A percentile compares a stretch with the other conserved stretches of the same genome.
phyloP scores from a whole-genome alignment of 2,113 vertebrate genomes.

The Motacilla tschutschensis region DNA sequence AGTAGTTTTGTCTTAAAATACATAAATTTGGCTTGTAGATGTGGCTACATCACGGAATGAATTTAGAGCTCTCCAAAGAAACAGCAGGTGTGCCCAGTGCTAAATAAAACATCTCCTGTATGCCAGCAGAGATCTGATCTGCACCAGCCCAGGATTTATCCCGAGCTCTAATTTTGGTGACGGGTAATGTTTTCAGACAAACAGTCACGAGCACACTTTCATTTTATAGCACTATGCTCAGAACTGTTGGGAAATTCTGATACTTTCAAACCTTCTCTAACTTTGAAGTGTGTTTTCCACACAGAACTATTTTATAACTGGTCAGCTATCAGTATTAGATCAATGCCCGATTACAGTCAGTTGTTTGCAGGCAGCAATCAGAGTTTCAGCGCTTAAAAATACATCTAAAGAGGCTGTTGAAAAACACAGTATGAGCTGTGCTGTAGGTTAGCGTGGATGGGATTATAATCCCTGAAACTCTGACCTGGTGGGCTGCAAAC shows the following conservation, averaged over 20 bases:
- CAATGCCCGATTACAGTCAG: not conserved
- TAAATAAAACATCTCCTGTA: not conserved
- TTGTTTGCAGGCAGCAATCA: not conserved
- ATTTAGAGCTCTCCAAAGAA: not conserved
- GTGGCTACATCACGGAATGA: not conserved
- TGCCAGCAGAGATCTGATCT: not conserved
- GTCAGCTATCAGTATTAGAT: not conserved
- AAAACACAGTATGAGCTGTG: not conserved
- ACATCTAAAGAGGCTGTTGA: not conserved
- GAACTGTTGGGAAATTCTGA: not conserved
- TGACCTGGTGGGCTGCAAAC: not conserved
- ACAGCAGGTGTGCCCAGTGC: not conserved
- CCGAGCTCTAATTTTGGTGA: not conserved
- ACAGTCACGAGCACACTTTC: not conserved
- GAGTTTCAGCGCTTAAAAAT: not conserved
- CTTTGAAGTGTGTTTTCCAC: not conserved
- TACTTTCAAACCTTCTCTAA: not conserved
- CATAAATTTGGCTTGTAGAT: not conserved
- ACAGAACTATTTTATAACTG: not conserved
- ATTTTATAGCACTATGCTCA: not conserved
- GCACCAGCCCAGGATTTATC: not conserved
- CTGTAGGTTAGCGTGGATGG: not conserved
- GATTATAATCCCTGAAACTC: not conserved
- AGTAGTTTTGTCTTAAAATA: not conserved
- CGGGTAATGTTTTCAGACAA: not conserved